Conservation (phyloP, 2,797 vertebrate species). For the Pitangus sulphuratus region DNA sequence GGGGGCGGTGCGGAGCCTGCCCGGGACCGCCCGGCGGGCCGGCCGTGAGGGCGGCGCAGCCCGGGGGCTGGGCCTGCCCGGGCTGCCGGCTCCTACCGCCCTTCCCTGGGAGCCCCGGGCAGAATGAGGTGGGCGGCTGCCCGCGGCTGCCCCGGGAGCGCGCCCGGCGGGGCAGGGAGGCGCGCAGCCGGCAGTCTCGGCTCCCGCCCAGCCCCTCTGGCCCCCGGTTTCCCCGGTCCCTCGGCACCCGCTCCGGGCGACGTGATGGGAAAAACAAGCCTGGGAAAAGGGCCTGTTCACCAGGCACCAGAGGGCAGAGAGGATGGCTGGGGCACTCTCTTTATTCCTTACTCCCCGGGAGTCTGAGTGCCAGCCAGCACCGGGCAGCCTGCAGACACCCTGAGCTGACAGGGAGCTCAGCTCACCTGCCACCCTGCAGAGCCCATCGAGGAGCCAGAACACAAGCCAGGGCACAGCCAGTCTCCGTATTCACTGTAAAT, state of each 20-base stretch:
- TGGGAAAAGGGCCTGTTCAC: background rate
- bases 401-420: background rate
- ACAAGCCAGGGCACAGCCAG: background rate
- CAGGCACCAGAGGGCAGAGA: background rate
- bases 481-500: background rate
- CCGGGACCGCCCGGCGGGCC: background rate
- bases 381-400: background rate
- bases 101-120: background rate
- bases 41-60: no score
- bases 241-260: background rate
- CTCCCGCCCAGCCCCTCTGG: background rate
- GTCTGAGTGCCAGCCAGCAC: background rate
- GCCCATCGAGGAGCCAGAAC: background rate
- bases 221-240: background rate
- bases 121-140: background rate
- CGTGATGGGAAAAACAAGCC: background rate
- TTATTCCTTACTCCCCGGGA: accelerated
- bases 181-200: background rate
- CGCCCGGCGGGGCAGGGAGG: background rate
- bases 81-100: background rate
- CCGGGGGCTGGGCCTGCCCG: background rate
- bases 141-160: background rate
- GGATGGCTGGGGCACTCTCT: background rate
- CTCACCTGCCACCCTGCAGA: background rate
- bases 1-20: background rate